Base-by-base conservation (phyloP, 2,888 invertebrate genomes). In the Lutraria lutraria region DNA sequence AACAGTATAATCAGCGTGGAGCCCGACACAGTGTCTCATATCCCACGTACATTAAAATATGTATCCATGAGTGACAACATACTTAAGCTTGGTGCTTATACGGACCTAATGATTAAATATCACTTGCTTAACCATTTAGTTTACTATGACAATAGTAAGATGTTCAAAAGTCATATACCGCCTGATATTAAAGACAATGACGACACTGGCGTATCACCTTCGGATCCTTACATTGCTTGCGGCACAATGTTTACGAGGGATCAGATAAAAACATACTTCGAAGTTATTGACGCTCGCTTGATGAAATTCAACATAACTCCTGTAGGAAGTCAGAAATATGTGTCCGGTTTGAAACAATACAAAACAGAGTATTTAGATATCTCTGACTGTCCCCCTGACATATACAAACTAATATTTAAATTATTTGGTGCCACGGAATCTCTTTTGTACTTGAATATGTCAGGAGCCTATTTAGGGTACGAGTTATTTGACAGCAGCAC, bases 41-140 rank as follows among this genome's bases (percentile, higher is more conserved):
- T 76, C 6, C 81, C 84, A 10, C 21, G 19, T 1, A 43, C 84
- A 52, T 19, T 88, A 10, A 56, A 60, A 80, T 88, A 88, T 56
- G 4, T 88, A 13, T 83, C 83, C 15, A 53, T 63, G 10, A 21
- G 88, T 21, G 84, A 88, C 25, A 88, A 88, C 54, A 29, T 88
- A 34, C 81, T 84, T 15, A 60, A 81, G 60, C 53, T 63, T 29
- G 88, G 88, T 15, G 29, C 63, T 8, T 88, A 84, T 43, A 19
- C 84, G n/a, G n/a, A 21, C 8, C 19, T n/a, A 1, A n/a, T 83
- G 31, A 52, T 56, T 19, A 52, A 84, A 31, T 31, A 53, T 12
- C 15, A 60, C 4, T 12, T 52, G 21, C 21, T 84, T 52, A 25
- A 68, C 19, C 80, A 84, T 53, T 10, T 83, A 2, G 34, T 56